Evolutionary conservation across 2,113 vertebrate species (phyloP), one percentile per base, ranked within the genome.

Genomic region (Thoracochromis brauschi): DNA sequence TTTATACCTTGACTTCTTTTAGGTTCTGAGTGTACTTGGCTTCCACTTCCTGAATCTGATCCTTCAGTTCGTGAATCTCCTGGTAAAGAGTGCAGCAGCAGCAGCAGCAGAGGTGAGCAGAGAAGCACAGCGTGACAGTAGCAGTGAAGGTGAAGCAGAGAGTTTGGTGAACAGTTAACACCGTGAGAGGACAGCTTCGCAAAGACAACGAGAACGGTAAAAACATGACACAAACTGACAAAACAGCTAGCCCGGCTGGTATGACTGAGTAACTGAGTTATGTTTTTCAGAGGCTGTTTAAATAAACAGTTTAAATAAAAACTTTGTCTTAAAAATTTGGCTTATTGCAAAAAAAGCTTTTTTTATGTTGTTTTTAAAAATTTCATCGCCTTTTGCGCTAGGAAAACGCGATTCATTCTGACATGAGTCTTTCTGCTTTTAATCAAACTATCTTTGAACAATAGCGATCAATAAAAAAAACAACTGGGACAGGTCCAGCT

Each of bases 41-140:
- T 97, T 99, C 98, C 96, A 99, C 97, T 95, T 98, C 98, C 94
- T 98, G 98, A 97, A 99, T 98, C 96, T 99, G 98, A 97, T 98
- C 98, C 97, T 98, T 98, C 94, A 99, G 96, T 90, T 99, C 98
- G 96, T 96, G 97, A 96, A 99, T 98, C 92, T 98, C 98, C 98
- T 99, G 95, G 94, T 94, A 92, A 83, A 86, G 83, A 95, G 95
- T 19, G 68, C 13, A 47, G 60, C 21, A 58, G 85, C 26, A 63
- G 81, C 0, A 63, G 86, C 0, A 47, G 85, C 53, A 73, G 87
- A 12, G 13, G 58, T 53, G 68, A 87, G 75, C 49, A 82, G 87
- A 90, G 65, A 80, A 73, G 78, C 49, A 75, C n/a, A 73, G 55
- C 0, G 85, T 49, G 80, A 85, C 47, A 40, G 51, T 14, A 35